These are phyloP conservation scores for Steinernema feltiae DNA, from an alignment of 1,140 invertebrate species.

Conservation along the genomic window DNA sequence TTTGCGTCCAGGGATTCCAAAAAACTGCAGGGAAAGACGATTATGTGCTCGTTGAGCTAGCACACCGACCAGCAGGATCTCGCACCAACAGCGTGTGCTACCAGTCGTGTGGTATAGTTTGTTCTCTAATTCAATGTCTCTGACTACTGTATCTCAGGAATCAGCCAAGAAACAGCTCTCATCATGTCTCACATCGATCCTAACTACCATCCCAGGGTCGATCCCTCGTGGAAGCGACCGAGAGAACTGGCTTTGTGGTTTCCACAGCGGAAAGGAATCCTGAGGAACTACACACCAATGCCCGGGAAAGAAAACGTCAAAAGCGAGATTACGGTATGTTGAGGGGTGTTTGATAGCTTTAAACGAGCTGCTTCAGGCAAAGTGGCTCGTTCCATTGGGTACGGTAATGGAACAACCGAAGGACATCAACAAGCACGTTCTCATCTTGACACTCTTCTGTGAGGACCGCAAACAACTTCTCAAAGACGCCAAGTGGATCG, in stretches of 20 bases:
- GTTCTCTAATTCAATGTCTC: background rate
- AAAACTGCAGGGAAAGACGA: background rate
- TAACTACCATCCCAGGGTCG: background rate
- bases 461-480: background rate
- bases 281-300: background rate
- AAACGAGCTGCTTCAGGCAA: background rate
- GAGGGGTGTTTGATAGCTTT: background rate
- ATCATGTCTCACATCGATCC: background rate
- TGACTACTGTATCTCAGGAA: background rate
- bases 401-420: background rate
- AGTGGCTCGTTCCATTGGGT: background rate
- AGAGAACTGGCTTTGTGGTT: background rate
- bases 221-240: background rate
- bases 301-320: background rate
- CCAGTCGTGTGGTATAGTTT: background rate
- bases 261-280: background rate
- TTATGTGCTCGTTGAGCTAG: slow-evolving; percentile 3
- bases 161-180: background rate
- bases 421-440: background rate
- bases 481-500: background rate
- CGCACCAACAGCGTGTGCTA: background rate
- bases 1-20: background rate
- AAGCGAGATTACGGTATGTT: background rate
- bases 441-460: background rate
- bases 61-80: background rate